Base-by-base conservation (phyloP, 2,797 vertebrate species). In the Sebastes itinus region DNA sequence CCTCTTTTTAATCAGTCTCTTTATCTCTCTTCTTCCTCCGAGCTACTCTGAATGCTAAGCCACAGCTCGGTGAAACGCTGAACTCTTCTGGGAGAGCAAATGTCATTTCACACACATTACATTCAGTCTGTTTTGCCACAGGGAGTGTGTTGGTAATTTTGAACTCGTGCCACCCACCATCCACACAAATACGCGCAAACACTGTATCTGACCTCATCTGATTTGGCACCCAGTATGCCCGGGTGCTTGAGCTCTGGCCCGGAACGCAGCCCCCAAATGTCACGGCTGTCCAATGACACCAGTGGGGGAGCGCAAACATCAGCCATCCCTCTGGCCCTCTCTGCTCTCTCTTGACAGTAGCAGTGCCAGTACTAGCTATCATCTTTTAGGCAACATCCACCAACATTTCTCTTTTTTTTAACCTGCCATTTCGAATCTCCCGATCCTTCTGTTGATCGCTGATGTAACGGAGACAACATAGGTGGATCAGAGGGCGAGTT, bases 221-320 rank as follows among this genome's bases (percentile, higher is more conserved):
- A 89, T 78, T 83, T 90, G 88, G 87, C 87, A 87, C 83, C 80
- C 71, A 30, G 55, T 62, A 82, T 23, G 55, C 54, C 42, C 14
- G 25, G 46, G 72, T 72, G 85, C 80, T 88, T 88, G 82, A 89
- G 89, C 80, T 88, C 79, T 89, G 87, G 88, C 81, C 83, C 80
- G 58, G 61, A 83, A 75, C 38, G 23, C 68, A 79, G 74, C 75
- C 81, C 81, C 70, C 25, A 90, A 93, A 94, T 93, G 94, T 93
- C 93, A 94, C 90, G 92, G 88, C 85, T 91, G 86, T 92, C 91
- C 87, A 72, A 61, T 75, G 86, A 81, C 89, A 92, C 78, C 68
- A 72, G 77, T 20, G 25, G 71, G 61, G 20, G 68, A 78, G 65
- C 20, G 27, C 71, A 88, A 90, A 86, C 79, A 84, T 81, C 72